These are phyloP conservation scores for Anhinga anhinga DNA, from an alignment of 2,113 vertebrate species.

Conservation along the genomic window DNA sequence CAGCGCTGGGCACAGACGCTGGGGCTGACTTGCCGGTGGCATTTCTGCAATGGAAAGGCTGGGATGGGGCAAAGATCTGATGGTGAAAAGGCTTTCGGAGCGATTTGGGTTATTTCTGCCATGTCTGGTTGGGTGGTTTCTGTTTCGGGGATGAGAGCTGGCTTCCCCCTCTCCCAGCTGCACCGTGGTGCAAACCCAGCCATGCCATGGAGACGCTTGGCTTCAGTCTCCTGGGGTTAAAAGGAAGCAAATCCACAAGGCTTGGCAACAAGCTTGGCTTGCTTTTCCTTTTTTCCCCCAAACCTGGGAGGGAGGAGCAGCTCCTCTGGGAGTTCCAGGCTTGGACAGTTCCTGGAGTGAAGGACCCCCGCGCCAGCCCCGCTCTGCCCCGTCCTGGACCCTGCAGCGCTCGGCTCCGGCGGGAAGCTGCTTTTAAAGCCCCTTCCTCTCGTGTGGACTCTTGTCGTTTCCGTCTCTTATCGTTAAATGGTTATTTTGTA, in stretches of 20 bases:
- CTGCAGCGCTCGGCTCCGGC: slow-evolving; percentile 8
- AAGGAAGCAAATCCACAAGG: not conserved
- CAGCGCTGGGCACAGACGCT: not conserved
- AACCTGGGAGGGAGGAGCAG: not conserved
- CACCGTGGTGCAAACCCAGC: not conserved
- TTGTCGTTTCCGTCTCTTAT: slow-evolving; percentile 67
- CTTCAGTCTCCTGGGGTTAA: not conserved
- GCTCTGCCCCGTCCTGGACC: not conserved
- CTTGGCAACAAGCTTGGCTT: not conserved
- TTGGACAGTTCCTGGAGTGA: accelerated
- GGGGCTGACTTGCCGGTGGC: not conserved
- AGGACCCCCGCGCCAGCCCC: not conserved
- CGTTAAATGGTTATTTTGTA: slow-evolving; percentile 78
- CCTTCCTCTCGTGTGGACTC: slow-evolving; percentile 62
- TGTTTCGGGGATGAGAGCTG: accelerated
- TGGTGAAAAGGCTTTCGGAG: not conserved
- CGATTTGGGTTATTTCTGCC: not conserved
- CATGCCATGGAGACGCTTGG: not conserved
- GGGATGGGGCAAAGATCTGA: not conserved
- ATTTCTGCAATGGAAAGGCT: not conserved
- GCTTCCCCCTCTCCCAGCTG: not conserved
- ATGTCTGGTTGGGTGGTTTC: not conserved
- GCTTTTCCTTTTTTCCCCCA: not conserved
- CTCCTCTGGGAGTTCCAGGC: not conserved
- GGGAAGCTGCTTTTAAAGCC: slow-evolving; percentile 62